Evolutionary conservation across 2,888 invertebrate species (phyloP).

Genomic region (Anoncus sp.): DNA sequence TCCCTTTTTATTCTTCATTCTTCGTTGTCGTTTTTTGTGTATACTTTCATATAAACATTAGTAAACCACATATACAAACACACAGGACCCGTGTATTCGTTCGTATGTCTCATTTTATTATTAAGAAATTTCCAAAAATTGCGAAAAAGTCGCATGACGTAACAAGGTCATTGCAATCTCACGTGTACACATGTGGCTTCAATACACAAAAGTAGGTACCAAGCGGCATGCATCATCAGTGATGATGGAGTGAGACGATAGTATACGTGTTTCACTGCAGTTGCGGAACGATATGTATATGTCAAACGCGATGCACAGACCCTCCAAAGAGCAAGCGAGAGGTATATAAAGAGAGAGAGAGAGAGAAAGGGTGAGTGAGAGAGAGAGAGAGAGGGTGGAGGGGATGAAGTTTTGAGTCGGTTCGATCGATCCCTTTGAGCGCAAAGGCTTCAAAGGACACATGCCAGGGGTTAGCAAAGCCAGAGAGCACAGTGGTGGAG

Average conservation of each 20-base stretch:
- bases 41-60: too few species aligned
- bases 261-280: conserved; percentile 25
- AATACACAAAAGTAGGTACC: not conserved
- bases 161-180: not conserved
- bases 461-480: conserved; percentile 17
- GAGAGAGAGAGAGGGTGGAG: conserved; percentile 29
- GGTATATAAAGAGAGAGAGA: conserved; percentile 22
- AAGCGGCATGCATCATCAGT: conserved; percentile 26
- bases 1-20: too few species aligned
- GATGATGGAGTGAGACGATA: conserved; percentile 30
- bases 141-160: too few species aligned
- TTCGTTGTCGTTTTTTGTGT: too few species aligned
- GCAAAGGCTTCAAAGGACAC: conserved; percentile 50
- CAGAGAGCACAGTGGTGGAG: conserved; percentile 28
- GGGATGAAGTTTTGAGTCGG: conserved; percentile 45
- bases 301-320: conserved; percentile 14
- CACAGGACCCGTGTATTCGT: too few species aligned
- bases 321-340: conserved; percentile 5
- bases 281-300: conserved; percentile 34
- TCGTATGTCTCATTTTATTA: too few species aligned
- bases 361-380: conserved; percentile 14
- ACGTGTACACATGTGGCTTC: not conserved
- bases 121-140: too few species aligned
- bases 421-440: conserved; percentile 61
- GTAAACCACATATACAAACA: too few species aligned